Evolutionary conservation across 2,888 invertebrate species (phyloP), one percentile per base, ranked within the genome.

Genomic region (Ferrisia virgata): DNA sequence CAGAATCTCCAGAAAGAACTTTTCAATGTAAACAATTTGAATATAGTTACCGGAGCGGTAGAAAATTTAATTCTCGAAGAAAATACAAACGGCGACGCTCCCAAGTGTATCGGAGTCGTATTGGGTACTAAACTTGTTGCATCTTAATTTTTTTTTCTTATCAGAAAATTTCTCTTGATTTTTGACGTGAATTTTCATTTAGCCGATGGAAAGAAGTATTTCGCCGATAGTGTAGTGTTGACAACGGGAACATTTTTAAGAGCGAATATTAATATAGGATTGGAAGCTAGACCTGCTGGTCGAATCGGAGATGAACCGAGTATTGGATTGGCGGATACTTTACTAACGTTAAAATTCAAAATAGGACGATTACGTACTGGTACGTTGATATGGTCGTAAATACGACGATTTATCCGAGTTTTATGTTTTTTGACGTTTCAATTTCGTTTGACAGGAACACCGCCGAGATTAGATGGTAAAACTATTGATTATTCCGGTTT

Each of bases 201-300:
- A 91, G 91, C 88, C 86, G 90, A 92, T 88, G 93, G 93, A 2
- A 90, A 90, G 18, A 88, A 89, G 87, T 89, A 94, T 85, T 88
- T 89, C 3, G 91, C 93, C 15, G 90, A 91, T 85, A 89, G 93
- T 69, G 94, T 96, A 8, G 91, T 97, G 5, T 91, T 97, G 86
- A 95, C 96, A 28, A 95, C 96, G 0, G 96, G 96, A 2, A 97
- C 96, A 0, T 97, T 97, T 89, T 90, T 97, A 58, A 92, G 94
- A 85, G 96, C 94, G 0, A 92, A 93, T 87, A 96, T 97, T 84
- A 95, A 94, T 88, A 93, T 95, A 84, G 96, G 96, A 0, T 88
- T 94, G 86, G 92, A 93, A 86, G 90, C 91, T 47, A 91, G 90
- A 86, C 93, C 95, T 2, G 96, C 96, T 31, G 96, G 96, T 0